Evolutionary conservation across 2,888 invertebrate species (phyloP).

Genomic region (Geophilus truncorum): DNA sequence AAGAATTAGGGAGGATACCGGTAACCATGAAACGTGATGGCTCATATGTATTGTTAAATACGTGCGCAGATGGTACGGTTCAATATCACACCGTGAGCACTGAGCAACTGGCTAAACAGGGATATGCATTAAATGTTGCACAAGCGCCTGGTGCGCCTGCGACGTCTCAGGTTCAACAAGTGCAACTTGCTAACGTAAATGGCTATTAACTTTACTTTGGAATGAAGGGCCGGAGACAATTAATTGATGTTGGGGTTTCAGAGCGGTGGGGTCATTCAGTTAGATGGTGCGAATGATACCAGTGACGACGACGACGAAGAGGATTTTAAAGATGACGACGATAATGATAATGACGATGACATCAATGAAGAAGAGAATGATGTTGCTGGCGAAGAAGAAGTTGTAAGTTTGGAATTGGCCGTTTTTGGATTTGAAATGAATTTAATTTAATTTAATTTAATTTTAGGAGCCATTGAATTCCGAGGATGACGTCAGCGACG

Average conservation of each 20-base stretch:
- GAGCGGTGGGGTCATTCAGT: slow-evolving; percentile 43
- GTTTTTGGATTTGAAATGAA: neutral
- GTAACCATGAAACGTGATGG: neutral
- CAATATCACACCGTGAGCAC: slow-evolving; percentile 37
- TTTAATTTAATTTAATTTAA: slow-evolving; percentile 38
- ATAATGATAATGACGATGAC: slow-evolving; percentile 67
- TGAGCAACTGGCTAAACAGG: slow-evolving; percentile 37
- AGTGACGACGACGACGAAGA: slow-evolving; percentile 68
- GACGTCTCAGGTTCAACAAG: slow-evolving; percentile 28
- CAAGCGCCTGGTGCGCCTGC: slow-evolving; percentile 29
- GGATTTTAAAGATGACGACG: slow-evolving; percentile 61
- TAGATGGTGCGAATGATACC: slow-evolving; percentile 52
- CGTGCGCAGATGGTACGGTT: slow-evolving; percentile 34
- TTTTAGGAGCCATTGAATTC: slow-evolving; percentile 86
- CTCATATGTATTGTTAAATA: neutral
- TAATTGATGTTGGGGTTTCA: neutral
- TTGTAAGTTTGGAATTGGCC: slow-evolving; percentile 31
- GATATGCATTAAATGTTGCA: slow-evolving; percentile 34
- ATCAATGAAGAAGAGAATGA: slow-evolving; percentile 69
- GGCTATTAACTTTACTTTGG: neutral
- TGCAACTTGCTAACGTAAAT: slow-evolving; percentile 28
- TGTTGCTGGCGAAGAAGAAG: slow-evolving; percentile 49
- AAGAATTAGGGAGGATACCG: slow-evolving; percentile 3
- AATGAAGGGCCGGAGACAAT: neutral
- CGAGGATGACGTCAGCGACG: slow-evolving; percentile 91